Evolutionary conservation across 2,888 invertebrate genomes (phyloP), one percentile per base, ranked within the genome.

Genomic region (Loripinus fragilis): DNA sequence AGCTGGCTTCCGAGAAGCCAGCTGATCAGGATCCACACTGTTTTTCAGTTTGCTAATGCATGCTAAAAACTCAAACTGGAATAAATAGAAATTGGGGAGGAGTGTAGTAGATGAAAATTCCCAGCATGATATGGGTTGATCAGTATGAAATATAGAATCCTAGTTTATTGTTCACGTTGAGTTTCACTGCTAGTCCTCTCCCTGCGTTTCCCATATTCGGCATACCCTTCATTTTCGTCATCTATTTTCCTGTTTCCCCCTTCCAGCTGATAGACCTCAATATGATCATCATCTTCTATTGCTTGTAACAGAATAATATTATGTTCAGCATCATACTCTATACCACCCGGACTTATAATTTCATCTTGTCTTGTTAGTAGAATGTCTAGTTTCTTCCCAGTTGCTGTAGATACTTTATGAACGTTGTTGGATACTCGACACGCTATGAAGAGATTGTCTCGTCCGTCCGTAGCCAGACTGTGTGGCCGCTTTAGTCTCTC

Each of bases 301-400:
- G 60, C 30, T 60, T 60, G 60, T 30, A 60, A 33, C 12, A 60
- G 12, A 20, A 60, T 60, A n/a, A 33, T 33, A 60, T 60, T 60
- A 20, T 60, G 60, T 60, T 33, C 60, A 33, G 60, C 17, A 60
- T 60, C 60, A 60, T 60, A 60, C 33, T 60, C 60, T 12, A 60
- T 28, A 20, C 60, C 60, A 60, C 60, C 60, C 1, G 60, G 60
- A 33, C 60, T 60, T 60, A 60, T 60, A 20, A 60, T 30, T 60
- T 60, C 60, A 60, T 60, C 60, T 33, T 60, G 60, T 28, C 60
- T 60, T 20, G 60, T 60, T 3, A 60, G 33, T 20, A 60, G 60
- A 12, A 60, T 60, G 33, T 60, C 33, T 12, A 60, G 12, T 60
- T 60, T 30, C 33, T 60, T 60, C 7, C 60, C 60, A 10, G 60